Conservation (phyloP, 2,797 vertebrate genomes). For the Notolabrus celidotus region DNA sequence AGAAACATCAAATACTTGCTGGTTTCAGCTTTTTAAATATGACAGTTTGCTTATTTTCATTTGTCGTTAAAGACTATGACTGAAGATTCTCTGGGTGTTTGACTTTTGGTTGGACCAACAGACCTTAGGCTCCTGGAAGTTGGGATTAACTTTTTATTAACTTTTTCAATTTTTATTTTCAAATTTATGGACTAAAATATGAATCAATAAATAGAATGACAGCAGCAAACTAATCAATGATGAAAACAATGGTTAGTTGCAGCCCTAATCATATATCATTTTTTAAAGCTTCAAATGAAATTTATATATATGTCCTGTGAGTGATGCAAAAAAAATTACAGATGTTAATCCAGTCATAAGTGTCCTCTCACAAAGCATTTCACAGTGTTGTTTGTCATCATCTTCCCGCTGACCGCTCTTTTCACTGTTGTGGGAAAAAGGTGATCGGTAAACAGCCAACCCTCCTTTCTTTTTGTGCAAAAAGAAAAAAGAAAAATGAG, state of each 20-base stretch:
- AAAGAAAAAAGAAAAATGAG: background rate
- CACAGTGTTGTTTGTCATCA: background rate
- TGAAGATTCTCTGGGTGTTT: background rate
- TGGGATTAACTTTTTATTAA: too few species aligned
- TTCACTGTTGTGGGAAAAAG: constrained; percentile 12
- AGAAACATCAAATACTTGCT: background rate
- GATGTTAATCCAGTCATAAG: background rate
- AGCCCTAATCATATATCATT: too few species aligned
- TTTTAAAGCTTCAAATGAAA: too few species aligned
- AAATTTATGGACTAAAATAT: too few species aligned
- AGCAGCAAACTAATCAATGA: too few species aligned
- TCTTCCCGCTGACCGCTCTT: constrained; percentile 7
- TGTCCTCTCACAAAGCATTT: background rate
- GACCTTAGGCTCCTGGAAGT: too few species aligned
- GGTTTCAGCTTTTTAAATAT: background rate
- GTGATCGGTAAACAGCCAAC: constrained; percentile 10
- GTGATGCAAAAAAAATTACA: too few species aligned
- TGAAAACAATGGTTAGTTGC: too few species aligned
- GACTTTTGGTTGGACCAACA: background rate
- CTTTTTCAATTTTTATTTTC: too few species aligned
- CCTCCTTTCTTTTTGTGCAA: background rate
- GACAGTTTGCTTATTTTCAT: background rate
- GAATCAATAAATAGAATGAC: too few species aligned
- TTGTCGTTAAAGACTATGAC: background rate
- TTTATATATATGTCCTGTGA: too few species aligned